Conservation (phyloP, 2,113 vertebrate genomes). For the Anhinga rufa region DNA sequence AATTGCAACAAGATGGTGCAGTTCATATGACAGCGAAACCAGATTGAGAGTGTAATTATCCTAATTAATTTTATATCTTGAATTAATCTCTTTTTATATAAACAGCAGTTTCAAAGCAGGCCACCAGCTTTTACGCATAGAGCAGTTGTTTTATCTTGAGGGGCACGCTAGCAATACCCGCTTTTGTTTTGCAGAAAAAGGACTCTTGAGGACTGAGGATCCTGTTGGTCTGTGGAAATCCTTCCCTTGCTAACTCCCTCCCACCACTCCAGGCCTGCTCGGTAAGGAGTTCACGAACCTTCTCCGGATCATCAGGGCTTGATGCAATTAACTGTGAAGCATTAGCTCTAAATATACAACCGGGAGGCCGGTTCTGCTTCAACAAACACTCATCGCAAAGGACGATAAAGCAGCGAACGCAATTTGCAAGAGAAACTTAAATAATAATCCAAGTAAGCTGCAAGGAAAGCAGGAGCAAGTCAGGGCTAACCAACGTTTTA, state of each 20-base stretch:
- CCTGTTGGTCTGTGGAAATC: neutral
- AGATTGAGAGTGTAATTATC: conserved; percentile 47
- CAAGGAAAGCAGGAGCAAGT: neutral
- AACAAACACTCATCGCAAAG: neutral
- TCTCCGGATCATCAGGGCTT: conserved; percentile 9
- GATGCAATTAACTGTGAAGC: conserved; percentile 47
- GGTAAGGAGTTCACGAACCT: conserved; percentile 32
- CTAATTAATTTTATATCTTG: conserved; percentile 39
- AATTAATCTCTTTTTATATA: neutral
- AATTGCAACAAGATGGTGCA: neutral
- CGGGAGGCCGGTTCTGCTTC: conserved; percentile 37
- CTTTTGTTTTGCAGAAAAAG: neutral
- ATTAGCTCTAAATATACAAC: conserved; percentile 55
- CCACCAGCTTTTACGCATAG: neutral
- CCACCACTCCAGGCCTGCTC: neutral
- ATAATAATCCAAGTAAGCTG: neutral
- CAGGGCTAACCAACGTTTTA: neutral
- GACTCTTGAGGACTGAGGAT: neutral
- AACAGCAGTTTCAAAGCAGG: conserved; percentile 12
- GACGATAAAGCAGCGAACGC: neutral
- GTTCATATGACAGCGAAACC: neutral
- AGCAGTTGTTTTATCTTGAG: neutral
- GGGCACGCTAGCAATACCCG: neutral
- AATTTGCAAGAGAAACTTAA: neutral
- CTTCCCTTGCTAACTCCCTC: neutral